Percentiles rank a stretch among this genome's conserved stretches.
phyloP scores from a whole-genome alignment of 1,140 invertebrate species.

The Danaus plexippus region DNA sequence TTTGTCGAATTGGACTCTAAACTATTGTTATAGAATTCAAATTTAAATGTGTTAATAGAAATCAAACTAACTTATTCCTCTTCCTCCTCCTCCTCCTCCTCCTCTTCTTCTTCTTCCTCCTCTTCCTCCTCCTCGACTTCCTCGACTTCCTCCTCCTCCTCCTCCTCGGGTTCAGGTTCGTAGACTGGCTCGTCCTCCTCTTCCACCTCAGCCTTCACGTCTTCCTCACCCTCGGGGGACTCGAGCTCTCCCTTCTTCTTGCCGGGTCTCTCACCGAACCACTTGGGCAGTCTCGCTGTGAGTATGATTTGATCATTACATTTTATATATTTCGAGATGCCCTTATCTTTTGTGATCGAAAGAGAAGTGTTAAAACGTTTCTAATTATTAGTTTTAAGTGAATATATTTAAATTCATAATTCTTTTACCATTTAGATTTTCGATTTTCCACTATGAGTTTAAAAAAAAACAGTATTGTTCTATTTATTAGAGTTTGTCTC shows the following conservation, averaged over 20 bases:
- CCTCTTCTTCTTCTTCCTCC: constrained; percentile 78
- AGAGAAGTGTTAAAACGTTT: too few relatives aligned
- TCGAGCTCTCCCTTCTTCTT: constrained; percentile 90
- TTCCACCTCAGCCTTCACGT: constrained; percentile 82
- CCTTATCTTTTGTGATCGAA: too few relatives aligned
- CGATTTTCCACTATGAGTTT: too few relatives aligned
- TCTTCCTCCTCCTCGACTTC: constrained; percentile 82
- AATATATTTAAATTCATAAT: too few relatives aligned
- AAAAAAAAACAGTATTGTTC: too few relatives aligned
- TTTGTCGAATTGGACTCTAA: too few relatives aligned
- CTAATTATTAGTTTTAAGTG: too few relatives aligned
- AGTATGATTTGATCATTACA: not conserved
- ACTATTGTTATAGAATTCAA: too few relatives aligned
- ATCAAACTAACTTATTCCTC: constrained; percentile 59
- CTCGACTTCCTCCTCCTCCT: constrained; percentile 75
- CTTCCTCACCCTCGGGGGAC: constrained; percentile 90
- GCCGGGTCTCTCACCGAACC: constrained; percentile 94
- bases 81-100: constrained; percentile 56
- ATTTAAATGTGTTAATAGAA: not conserved
- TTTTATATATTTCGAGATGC: too few relatives aligned
- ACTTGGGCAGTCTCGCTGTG: constrained; percentile 90
- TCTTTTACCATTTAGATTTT: too few relatives aligned
- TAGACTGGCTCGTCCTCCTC: constrained; percentile 80
- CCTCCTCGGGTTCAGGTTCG: constrained; percentile 79
- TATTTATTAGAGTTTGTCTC: too few relatives aligned